phyloP scores from a whole-genome alignment of 2,888 invertebrate genomes.

The Caenorhabditis angaria region DNA sequence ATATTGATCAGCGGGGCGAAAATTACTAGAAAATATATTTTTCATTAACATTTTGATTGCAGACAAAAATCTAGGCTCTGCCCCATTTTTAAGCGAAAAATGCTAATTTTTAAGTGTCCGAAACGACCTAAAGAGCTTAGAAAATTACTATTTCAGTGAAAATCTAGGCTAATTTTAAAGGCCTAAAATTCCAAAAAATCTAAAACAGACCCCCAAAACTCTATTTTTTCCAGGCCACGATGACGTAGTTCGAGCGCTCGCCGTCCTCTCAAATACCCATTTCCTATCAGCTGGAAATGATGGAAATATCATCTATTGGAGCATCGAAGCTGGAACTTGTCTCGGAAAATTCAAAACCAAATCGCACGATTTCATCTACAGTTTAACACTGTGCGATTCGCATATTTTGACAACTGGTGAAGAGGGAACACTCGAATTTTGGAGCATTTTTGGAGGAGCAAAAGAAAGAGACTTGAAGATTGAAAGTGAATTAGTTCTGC shows the following conservation, averaged over 20 bases:
- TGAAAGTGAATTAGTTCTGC: slow-evolving; percentile 73
- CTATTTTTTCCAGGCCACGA: slow-evolving; percentile 81
- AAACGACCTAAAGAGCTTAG: too few relatives aligned
- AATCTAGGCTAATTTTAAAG: too few relatives aligned
- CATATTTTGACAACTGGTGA: slow-evolving; percentile 61
- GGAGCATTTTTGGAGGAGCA: slow-evolving; percentile 27
- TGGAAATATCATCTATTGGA: slow-evolving; percentile 86
- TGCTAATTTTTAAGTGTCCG: too few relatives aligned
- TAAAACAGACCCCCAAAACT: too few relatives aligned
- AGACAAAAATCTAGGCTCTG: too few relatives aligned
- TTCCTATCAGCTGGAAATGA: slow-evolving; percentile 94
- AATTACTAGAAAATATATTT: too few relatives aligned
- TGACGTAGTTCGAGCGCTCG: slow-evolving; percentile 88
- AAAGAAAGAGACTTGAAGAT: slow-evolving; percentile 12
- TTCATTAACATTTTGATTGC: too few relatives aligned
- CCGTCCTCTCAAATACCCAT: slow-evolving; percentile 79
- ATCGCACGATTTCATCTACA: slow-evolving; percentile 64
- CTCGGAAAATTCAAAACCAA: slow-evolving; percentile 74
- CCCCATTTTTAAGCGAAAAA: too few relatives aligned
- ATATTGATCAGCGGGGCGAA: too few relatives aligned
- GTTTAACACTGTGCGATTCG: slow-evolving; percentile 39
- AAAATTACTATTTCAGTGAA: too few relatives aligned
- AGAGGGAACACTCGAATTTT: slow-evolving; percentile 62
- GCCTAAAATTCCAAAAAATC: too few relatives aligned
- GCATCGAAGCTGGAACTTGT: slow-evolving; percentile 81